Conservation (phyloP, 2,113 vertebrate genomes). For the Proteles cristata region DNA sequence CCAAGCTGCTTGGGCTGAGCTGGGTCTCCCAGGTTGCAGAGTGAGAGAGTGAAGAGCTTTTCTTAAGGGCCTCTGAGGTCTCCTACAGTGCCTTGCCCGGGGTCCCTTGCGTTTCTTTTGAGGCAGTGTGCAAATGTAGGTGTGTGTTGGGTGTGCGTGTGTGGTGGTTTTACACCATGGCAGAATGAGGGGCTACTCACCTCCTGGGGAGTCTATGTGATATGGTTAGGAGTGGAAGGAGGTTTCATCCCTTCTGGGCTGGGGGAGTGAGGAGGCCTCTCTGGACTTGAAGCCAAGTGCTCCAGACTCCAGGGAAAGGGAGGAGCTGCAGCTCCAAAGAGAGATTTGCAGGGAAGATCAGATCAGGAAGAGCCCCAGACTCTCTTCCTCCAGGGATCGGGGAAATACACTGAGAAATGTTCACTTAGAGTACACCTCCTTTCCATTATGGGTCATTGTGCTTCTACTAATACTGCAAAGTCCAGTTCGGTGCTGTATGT, state of each 20-base stretch:
- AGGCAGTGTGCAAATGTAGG: background rate
- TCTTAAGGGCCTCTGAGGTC: background rate
- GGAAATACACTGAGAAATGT: background rate
- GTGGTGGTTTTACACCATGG: background rate
- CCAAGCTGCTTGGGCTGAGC: background rate
- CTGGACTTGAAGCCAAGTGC: background rate
- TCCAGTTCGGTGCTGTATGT: background rate
- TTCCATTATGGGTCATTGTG: background rate
- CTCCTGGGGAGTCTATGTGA: background rate
- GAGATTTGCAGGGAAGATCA: background rate
- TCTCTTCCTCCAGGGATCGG: background rate
- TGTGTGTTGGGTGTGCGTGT: background rate
- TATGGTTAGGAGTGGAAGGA: background rate
- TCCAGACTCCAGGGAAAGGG: background rate
- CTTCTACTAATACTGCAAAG: background rate
- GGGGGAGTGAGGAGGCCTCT: background rate
- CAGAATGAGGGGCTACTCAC: background rate
- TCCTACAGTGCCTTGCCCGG: background rate
- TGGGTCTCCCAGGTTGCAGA: background rate
- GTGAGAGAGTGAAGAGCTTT: background rate
- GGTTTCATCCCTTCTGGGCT: background rate
- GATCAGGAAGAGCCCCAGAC: background rate
- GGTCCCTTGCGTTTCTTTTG: background rate
- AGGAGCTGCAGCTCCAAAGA: background rate
- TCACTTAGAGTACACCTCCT: too few relatives aligned